Evolutionary conservation across 2,888 invertebrate species (phyloP), one percentile per base, ranked within the genome.

Genomic region (Amphipoea oculea): DNA sequence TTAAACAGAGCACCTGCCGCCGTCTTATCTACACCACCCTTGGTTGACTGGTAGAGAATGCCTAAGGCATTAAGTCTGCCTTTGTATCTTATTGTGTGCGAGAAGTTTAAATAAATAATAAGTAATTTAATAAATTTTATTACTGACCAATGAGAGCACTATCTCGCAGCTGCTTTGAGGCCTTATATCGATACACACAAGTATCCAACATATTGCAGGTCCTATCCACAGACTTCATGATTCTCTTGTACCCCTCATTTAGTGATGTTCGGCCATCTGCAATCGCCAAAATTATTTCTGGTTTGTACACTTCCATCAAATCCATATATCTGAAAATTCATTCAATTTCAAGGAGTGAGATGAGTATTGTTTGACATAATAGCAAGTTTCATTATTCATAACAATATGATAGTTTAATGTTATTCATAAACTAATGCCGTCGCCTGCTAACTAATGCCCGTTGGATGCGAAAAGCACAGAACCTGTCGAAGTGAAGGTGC

Each of bases 241-340:
- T 92, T 79, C 99, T 97, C 93, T 99, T 99, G 72, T 96, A 96
- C 0, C 98, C 96, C 91, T 98, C 98, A 63, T 96, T 95, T 12
- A 96, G 93, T 91, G 98, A 97, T 66, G 98, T 98, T 89, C 98
- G 98, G 63, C 98, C 98, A 97, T 99, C 99, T 92, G 98, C 98
- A 89, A 99, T 96, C 23, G 98, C 97, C 93, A 98, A 98, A 95
- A 98, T 98, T 92, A 98, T 97, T 93, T 99, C 98, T 63, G 99
- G 99, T 93, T 98, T 97, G 93, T 98, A 98, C 48, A 97, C 94
- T 95, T 99, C 98, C 87, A 99, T 97, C 62, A 98, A 92, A 90
- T 98, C 97, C 98, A 99, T 98, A 94, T 98, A 98, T 88, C 98
- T 98, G 93, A 86, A 96, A 95, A 79, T 69, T 72, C 62, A 83